Percentiles rank a stretch among this genome's conserved stretches.
These are phyloP conservation scores for Furnarius figulus DNA, from an alignment of 2,113 vertebrate genomes.

Conservation along the genomic window DNA sequence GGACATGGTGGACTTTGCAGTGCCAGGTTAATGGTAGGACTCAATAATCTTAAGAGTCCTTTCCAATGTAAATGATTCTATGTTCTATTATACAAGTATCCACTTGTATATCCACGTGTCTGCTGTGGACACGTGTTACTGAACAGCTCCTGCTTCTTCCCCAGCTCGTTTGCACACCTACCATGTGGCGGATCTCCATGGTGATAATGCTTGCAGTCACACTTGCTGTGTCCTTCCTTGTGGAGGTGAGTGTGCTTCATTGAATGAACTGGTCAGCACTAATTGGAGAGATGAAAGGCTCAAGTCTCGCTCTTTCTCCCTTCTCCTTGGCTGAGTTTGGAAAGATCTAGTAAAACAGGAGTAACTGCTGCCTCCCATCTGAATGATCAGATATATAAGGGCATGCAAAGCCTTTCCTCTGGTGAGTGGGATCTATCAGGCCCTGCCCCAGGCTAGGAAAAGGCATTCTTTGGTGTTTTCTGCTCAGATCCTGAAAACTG, in stretches of 20 bases:
- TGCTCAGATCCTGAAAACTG: neutral
- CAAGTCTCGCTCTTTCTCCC: neutral
- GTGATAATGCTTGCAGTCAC: conserved; percentile 71
- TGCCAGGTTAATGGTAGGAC: neutral
- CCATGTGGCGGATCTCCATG: conserved; percentile 70
- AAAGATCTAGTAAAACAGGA: neutral
- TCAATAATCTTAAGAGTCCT: neutral
- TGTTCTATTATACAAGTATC: neutral
- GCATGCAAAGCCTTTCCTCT: neutral
- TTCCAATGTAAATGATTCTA: neutral
- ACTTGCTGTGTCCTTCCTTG: conserved; percentile 64
- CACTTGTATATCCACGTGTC: too few species aligned
- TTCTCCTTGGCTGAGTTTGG: neutral
- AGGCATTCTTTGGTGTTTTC: neutral
- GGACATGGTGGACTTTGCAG: neutral
- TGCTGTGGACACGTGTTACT: neutral
- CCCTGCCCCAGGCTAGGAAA: neutral
- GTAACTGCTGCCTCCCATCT: neutral
- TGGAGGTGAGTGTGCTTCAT: conserved; percentile 65
- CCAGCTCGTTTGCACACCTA: conserved; percentile 77
- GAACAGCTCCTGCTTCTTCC: neutral
- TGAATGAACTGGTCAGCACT: neutral
- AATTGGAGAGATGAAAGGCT: neutral
- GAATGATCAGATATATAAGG: neutral
- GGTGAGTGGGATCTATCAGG: neutral